These are phyloP conservation scores for Pristionchus fissidentatus DNA, from an alignment of 2,888 invertebrate species.

Conservation along the genomic window DNA sequence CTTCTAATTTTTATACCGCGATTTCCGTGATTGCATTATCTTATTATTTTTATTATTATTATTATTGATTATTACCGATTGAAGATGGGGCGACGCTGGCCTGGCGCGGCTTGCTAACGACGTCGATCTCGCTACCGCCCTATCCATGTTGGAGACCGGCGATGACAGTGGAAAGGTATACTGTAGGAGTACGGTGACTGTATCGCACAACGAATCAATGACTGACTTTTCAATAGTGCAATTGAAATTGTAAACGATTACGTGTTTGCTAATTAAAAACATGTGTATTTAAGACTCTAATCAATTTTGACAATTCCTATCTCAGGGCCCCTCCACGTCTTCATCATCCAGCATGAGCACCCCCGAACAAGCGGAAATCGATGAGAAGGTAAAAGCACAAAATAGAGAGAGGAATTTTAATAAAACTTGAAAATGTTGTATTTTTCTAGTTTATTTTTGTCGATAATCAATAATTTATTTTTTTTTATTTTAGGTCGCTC, in stretches of 20 bases:
- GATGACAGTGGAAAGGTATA: conserved; percentile 47
- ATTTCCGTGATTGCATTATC: too few species aligned
- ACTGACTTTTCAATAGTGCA: too few species aligned
- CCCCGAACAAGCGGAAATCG: conserved; percentile 74
- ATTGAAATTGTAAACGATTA: too few species aligned
- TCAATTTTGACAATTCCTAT: not conserved
- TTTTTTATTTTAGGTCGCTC: conserved; percentile 85
- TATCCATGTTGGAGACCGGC: conserved; percentile 75
- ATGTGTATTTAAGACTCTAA: not conserved
- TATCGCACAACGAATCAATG: too few species aligned
- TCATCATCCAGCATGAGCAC: conserved; percentile 6
- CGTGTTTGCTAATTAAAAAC: not conserved
- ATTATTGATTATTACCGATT: not conserved
- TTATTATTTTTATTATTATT: too few species aligned
- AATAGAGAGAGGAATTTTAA: not conserved
- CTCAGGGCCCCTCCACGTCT: conserved; percentile 30
- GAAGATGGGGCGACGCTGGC: conserved; percentile 81
- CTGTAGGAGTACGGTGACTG: not conserved
- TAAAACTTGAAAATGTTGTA: not conserved
- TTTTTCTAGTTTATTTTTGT: not conserved
- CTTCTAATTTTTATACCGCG: too few species aligned
- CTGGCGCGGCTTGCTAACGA: conserved; percentile 90
- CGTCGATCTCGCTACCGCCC: conserved; percentile 90
- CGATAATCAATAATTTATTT: conserved; percentile 76
- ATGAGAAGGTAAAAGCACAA: conserved; percentile 49